Evolutionary conservation across 1,140 invertebrate species (phyloP).

Genomic region (Bombus confusus): DNA sequence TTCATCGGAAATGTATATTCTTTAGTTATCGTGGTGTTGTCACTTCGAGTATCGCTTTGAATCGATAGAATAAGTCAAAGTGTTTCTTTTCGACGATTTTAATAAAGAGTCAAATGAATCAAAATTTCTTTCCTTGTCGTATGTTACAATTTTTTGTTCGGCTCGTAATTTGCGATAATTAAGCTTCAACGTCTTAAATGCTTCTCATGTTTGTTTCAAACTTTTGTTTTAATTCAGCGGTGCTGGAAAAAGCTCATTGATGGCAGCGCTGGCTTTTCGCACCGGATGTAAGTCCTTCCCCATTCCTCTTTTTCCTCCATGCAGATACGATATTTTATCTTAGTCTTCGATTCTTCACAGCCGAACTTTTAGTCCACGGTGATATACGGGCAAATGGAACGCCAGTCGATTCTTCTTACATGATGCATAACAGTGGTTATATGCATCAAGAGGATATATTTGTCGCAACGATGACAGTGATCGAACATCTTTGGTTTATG

Average conservation of each 20-base stretch:
- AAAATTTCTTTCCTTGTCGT: too few species aligned
- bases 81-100: background rate
- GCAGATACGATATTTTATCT: background rate
- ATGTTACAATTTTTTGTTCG: too few species aligned
- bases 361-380: constrained; percentile 88
- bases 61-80: too few species aligned
- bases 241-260: constrained; percentile 97
- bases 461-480: constrained; percentile 92
- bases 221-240: constrained; percentile 84
- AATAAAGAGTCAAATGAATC: too few species aligned
- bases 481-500: constrained; percentile 95
- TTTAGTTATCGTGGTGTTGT: too few species aligned
- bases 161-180: too few species aligned
- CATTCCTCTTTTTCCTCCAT: background rate
- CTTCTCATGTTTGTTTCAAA: background rate
- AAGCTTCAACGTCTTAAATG: too few species aligned
- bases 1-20: too few species aligned
- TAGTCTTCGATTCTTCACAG: constrained; percentile 72
- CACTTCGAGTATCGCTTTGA: too few species aligned
- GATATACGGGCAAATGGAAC: constrained; percentile 89
- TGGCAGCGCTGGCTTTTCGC: constrained; percentile 93
- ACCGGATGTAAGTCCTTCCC: constrained; percentile 84
- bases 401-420: constrained; percentile 85
- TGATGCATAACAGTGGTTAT: constrained; percentile 93
- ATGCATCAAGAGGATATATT: constrained; percentile 98